Evolutionary conservation across 1,140 invertebrate genomes (phyloP), one percentile per base, ranked within the genome.

Genomic region (Gyrodactylus bullatarudis): DNA sequence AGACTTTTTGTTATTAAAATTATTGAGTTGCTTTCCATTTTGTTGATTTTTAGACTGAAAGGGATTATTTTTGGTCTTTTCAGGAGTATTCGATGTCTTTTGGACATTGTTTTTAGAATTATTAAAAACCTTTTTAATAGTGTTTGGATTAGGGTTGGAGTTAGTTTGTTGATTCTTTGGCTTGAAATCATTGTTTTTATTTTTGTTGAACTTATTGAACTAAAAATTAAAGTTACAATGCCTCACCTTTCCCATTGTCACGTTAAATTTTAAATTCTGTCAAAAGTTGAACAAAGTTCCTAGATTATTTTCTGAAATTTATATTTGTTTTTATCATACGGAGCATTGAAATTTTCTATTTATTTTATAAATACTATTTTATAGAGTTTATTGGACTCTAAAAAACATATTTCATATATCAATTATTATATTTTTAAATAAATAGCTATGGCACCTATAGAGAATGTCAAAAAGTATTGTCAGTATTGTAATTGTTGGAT

Each of bases 381-480:
- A n/a, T n/a, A n/a, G n/a, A n/a, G n/a, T n/a, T n/a, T n/a, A n/a
- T n/a, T n/a, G n/a, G n/a, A n/a, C n/a, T n/a, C n/a, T n/a, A n/a
- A n/a, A n/a, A n/a, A n/a, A n/a, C n/a, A n/a, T n/a, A n/a, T n/a
- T n/a, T n/a, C n/a, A n/a, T n/a, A n/a, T n/a, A n/a, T n/a, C n/a
- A n/a, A n/a, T 54, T 16, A 54, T 54, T 54, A 16, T 8, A 54
- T 16, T 54, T 54, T 54, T 16, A n/a, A 54, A 54, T 54, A 54
- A 54, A 54, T n/a, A 54, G 34, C 8, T 8, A 54, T 54, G 34
- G 34, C 8, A 54, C 34, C 34, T 16, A 54, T 54, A 54, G 34
- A 54, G 34, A 54, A 54, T 54, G 34, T 54, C 34, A 71, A 71
- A 71, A 71, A 71, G 24, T 71, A 71, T 26, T 71, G 70, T 26